A percentile compares a stretch with the other conserved stretches of the same genome.
These are phyloP conservation scores for Antennarius maculatus DNA, from an alignment of 2,797 vertebrate species.

Conservation along the genomic window DNA sequence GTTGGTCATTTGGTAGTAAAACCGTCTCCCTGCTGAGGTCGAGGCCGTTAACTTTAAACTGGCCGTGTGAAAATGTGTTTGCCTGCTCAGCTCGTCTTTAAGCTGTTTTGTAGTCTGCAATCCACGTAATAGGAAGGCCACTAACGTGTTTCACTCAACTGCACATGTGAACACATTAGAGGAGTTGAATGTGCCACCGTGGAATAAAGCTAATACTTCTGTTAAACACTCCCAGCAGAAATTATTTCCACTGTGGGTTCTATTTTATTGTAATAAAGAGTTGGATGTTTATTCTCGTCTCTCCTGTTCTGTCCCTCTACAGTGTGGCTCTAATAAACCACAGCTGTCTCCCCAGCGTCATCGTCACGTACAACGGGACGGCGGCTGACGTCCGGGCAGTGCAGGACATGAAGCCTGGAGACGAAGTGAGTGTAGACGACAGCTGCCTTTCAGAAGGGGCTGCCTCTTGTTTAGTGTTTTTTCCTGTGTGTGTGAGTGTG, in stretches of 20 bases:
- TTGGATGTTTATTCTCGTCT: slow-evolving; percentile 15
- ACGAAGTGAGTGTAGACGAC: slow-evolving; percentile 87
- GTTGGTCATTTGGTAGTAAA: slow-evolving; percentile 26
- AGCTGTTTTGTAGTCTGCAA: slow-evolving; percentile 45
- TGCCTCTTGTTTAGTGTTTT: slow-evolving; percentile 12
- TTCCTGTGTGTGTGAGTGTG: not conserved
- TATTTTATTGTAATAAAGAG: too few relatives aligned
- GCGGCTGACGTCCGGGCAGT: slow-evolving; percentile 92
- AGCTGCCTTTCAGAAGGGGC: slow-evolving; percentile 44
- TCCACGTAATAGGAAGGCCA: slow-evolving; percentile 6
- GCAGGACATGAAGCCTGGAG: slow-evolving; percentile 87
- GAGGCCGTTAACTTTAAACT: slow-evolving; percentile 18
- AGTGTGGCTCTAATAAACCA: slow-evolving; percentile 96
- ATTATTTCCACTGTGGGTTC: too few relatives aligned
- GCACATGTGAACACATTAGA: not conserved
- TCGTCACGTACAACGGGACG: slow-evolving; percentile 92
- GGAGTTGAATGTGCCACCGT: not conserved
- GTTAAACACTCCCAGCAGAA: not conserved
- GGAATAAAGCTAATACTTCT: not conserved
- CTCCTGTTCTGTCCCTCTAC: slow-evolving; percentile 16
- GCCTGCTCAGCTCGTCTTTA: slow-evolving; percentile 26
- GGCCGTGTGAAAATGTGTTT: slow-evolving; percentile 15
- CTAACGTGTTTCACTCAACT: slow-evolving; percentile 12
- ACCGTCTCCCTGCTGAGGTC: slow-evolving; percentile 5
- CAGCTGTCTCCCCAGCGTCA: slow-evolving; percentile 95